Base-by-base conservation (phyloP, 2,113 vertebrate species). In the Gambusia affinis region DNA sequence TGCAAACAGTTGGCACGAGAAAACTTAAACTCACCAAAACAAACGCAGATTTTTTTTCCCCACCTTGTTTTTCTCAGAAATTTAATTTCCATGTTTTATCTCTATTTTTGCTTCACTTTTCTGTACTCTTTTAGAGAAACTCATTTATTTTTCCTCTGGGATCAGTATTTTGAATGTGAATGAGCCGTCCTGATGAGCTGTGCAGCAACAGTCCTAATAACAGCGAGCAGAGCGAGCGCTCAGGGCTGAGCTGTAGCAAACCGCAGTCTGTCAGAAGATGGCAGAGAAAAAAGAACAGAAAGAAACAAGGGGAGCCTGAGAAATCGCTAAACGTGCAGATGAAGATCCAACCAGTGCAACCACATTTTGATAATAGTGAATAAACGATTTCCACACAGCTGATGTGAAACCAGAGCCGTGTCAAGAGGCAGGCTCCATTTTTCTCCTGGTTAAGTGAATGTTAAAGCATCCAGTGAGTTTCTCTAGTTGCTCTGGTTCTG, bases 401-500 rank as follows among this genome's bases (percentile, higher is more conserved):
- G 7, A 75, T 60, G 60, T 60, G 28, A 74, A 47, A 47, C 44
- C 17, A 63, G 44, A 27, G 17, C 27, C 0, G 17, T 12, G 33
- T 37, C 30, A 1, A 17, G 57, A 12, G 39, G 29, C n/a, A 1
- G 17, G 4, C 51, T 24, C 27, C 27, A 27, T 27, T 30, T 6
- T 66, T 27, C 47, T 62, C 22, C 51, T 24, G 51, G 19, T 24
- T 31, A 89, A 87, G 84, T 80, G 60, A 47, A 47, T 74, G 80
- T 85, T 76, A 57, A 76, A 61, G 62, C 84, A 37, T 64, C 72
- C 86, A 80, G 77, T 64, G 47, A 79, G 72, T 92, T 92, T 93
- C 92, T 93, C 91, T 80, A 85, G 87, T 92, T 93, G 72, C 10
- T 37, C 35, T 37, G 35, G 8, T 37, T 37, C 33, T 35, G 7